Evolutionary conservation across 2,888 invertebrate genomes (phyloP).

Genomic region (Electrophaes corylata): DNA sequence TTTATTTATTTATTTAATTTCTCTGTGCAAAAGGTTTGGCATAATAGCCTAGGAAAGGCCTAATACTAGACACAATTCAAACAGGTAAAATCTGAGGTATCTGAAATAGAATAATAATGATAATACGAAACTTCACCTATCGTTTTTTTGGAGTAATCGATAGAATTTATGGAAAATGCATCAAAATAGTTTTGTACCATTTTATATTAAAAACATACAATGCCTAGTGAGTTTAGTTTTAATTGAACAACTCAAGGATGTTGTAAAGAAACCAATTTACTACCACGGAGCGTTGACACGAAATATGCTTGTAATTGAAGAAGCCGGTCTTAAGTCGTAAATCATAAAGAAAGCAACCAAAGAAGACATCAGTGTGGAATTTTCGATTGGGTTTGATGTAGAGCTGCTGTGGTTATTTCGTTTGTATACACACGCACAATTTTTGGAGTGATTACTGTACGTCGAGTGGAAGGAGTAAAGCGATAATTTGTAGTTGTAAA

Average conservation of each 20-base stretch:
- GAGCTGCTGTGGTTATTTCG: constrained; percentile 64
- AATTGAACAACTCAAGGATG: neutral
- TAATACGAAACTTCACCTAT: too few relatives aligned
- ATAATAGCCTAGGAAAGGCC: too few relatives aligned
- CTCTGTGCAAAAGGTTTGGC: too few relatives aligned
- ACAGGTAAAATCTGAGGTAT: too few relatives aligned
- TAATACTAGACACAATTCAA: too few relatives aligned
- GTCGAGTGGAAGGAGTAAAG: neutral
- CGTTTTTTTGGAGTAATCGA: too few relatives aligned
- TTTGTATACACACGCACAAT: constrained; percentile 28
- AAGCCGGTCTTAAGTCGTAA: constrained; percentile 53
- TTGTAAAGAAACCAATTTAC: constrained; percentile 3
- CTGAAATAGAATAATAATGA: too few relatives aligned
- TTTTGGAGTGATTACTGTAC: neutral
- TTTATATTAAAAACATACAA: neutral
- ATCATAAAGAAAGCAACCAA: constrained; percentile 77
- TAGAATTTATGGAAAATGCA: too few relatives aligned
- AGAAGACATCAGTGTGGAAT: constrained; percentile 78
- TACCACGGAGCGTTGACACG: constrained; percentile 37
- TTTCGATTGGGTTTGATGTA: constrained; percentile 73
- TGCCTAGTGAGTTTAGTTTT: neutral
- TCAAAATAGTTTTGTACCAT: neutral
- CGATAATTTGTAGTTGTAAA: neutral
- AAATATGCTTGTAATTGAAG: constrained; percentile 60
- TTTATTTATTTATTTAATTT: too few relatives aligned